Evolutionary conservation across 2,888 invertebrate genomes (phyloP), one percentile per base, ranked within the genome.

Genomic region (Cheilosia pagana): DNA sequence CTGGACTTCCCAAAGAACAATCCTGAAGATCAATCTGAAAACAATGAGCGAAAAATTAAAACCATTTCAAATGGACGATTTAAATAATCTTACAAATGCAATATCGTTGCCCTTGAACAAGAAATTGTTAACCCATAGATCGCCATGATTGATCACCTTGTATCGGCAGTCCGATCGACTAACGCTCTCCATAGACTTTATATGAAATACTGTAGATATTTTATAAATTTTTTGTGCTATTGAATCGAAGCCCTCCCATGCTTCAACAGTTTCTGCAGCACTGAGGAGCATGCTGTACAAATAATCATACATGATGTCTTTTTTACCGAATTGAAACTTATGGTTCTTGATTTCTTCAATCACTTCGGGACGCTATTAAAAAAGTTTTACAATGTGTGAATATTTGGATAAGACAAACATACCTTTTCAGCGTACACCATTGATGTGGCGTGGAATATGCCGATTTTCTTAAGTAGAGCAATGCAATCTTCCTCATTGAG

Each of bases 91-190:
- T 65, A 88, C 87, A 4, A 91, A 87, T 74, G 88, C 89, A 28
- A 89, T 89, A 43, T 88, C 77, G 2, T 88, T 63, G 59, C 90
- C 91, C 39, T 89, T 89, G 77, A 92, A 91, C 88, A 92, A 88
- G 87, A 92, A 90, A 87, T 92, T 92, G 77, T 92, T 92, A 2
- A 90, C 87, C 92, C 92, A 92, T 8, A 92, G 87, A 87, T 92
- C 92, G 8, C 92, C 92, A 81, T 92, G 92, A 86, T 91, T 91
- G 53, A 92, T 86, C n/a, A 92, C 92, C 7, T 63, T 74, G 19
- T 62, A 74, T 10, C 55, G 45, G 35, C 31, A 53, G 14, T 53
- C n/a, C 2, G 43, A 12, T 1, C 23, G 23, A 25, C 57, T 19
- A 16, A 3, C 19, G 7, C 14, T 10, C 21, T 39, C 63, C 0